Evolutionary conservation across 1,140 invertebrate species (phyloP), one percentile per base, ranked within the genome.

Genomic region (Armadillidium nasatum): DNA sequence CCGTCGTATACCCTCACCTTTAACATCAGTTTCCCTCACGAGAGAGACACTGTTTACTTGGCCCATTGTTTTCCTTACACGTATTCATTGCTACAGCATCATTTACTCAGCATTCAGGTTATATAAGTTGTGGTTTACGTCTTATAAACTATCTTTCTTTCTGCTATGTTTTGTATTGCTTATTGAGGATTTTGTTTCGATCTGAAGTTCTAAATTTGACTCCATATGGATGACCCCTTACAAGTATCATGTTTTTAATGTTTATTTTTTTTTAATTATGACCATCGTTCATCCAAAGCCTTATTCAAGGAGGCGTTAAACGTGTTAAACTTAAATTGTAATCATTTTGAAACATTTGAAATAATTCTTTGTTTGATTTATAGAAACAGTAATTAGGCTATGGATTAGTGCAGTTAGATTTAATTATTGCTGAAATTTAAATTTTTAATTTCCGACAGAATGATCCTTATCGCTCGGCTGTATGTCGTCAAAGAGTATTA

Each of bases 11-110:
- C 96, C 0, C 86, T 97, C 66, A 94, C 94, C 50, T 99, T 99
- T 85, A 96, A 94, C 78, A 86, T 98, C 76, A 91, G 91, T 82
- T 98, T 99, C 85, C 91, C 92, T 13, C 91, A 98, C 83, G 90
- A 91, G 72, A 89, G 92, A 78, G 97, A 99, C 84, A 90, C 90
- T 0, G 95, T 97, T 75, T 99, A 96, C 84, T 87, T 99, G 77
- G 95, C 96, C 11, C 96, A 98, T 85, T 96, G 95, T 85, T 98
- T 96, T 84, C 97, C 97, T 0, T 99, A 98, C 85, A 97, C 95
- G 0, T 98, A 97, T 83, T 91, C 91, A 4, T 91, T 94, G 85
- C 85, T 94, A 60, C 92, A 93, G 85, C 87, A 85, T 71, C 85
- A 87, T 79, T 83, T 87, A 0, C 82, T 83, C 10, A 81, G 82